A percentile compares a stretch with the other conserved stretches of the same genome.
Conservation (phyloP, 2,888 invertebrate genomes). For the Xanthia togata region DNA sequence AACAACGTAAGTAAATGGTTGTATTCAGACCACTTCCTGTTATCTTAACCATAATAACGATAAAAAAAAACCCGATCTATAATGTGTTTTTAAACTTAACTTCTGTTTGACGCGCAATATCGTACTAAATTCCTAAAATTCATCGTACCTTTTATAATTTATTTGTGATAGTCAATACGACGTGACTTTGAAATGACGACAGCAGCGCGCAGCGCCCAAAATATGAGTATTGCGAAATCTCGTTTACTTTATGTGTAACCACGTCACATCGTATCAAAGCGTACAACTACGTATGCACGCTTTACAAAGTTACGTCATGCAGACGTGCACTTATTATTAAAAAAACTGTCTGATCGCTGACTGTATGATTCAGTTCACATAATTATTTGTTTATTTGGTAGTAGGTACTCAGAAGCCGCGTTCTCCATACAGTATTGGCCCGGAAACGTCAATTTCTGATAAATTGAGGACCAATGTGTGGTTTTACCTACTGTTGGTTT, state of each 20-base stretch:
- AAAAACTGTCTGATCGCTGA: conserved; percentile 34
- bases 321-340: conserved; percentile 22
- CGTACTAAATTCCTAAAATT: neutral
- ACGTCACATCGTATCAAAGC: conserved; percentile 12
- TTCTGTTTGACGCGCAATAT: conserved; percentile 17
- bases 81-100: conserved; percentile 27
- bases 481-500: neutral
- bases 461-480: neutral
- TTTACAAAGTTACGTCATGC: conserved; percentile 44
- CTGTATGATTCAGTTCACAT: conserved; percentile 21
- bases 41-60: conserved; percentile 6
- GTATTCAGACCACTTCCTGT: conserved; percentile 27
- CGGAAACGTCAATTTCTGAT: neutral
- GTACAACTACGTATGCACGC: conserved; percentile 30
- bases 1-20: neutral
- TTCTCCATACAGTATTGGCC: neutral
- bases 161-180: neutral
- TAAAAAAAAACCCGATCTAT: conserved; percentile 31
- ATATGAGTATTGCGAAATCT: conserved; percentile 18
- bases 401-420: neutral
- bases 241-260: conserved; percentile 33
- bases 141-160: neutral
- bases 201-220: conserved; percentile 1
- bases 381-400: conserved; percentile 7
- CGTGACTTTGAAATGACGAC: conserved; percentile 38